These are phyloP conservation scores for Pseudochirops corinnae DNA, from an alignment of 2,797 vertebrate species.

Conservation along the genomic window DNA sequence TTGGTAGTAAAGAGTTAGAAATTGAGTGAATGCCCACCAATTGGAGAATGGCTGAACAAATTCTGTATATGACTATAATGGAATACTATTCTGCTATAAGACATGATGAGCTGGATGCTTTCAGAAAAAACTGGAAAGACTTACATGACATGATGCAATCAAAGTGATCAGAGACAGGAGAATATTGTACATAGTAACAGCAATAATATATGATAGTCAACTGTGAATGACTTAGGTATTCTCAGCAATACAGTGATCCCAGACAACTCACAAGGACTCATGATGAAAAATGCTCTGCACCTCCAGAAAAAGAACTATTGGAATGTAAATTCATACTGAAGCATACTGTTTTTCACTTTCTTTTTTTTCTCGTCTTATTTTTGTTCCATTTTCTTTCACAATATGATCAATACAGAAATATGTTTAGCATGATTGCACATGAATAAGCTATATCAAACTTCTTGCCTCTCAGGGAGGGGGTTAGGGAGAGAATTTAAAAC, in stretches of 20 bases:
- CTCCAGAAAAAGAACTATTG: not conserved
- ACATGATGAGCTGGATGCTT: too few species aligned
- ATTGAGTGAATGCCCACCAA: too few species aligned
- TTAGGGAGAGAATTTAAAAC: not conserved
- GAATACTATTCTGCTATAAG: too few species aligned
- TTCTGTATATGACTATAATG: too few species aligned
- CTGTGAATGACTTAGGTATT: not conserved
- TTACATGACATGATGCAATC: not conserved
- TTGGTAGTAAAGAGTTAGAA: too few species aligned
- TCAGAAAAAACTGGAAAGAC: too few species aligned
- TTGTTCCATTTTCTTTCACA: not conserved
- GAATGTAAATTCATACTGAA: not conserved
- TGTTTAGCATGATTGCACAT: not conserved
- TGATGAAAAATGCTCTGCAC: not conserved
- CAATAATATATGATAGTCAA: not conserved
- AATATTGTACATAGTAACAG: not conserved
- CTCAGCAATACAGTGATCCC: not conserved
- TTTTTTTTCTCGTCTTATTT: not conserved
- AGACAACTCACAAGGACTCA: not conserved
- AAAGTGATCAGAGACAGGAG: not conserved
- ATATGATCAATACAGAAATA: not conserved
- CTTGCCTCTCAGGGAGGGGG: not conserved
- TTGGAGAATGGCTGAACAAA: too few species aligned
- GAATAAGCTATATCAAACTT: not conserved
- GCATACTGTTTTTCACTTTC: not conserved